Base-by-base conservation (phyloP, 2,888 invertebrate genomes). In the Margaritifera margaritifera region DNA sequence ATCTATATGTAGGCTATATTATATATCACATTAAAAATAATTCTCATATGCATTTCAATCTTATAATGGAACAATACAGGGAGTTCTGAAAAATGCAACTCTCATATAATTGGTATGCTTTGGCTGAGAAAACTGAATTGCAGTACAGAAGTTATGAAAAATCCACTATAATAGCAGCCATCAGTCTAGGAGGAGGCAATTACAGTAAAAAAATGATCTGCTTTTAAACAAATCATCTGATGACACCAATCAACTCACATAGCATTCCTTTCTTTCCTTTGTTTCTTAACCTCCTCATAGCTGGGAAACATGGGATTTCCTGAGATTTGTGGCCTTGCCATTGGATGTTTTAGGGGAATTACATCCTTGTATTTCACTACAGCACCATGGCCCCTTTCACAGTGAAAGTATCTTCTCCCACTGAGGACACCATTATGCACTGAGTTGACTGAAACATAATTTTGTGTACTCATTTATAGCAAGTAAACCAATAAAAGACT, bases 221-320 rank as follows among this genome's bases (percentile, higher is more conserved):
- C 8, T n/a, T 55, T 55, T 55, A 8, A 31, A 27, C 20, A 31
- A 53, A 60, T 4, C 24, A 63, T 27, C 64, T 54, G n/a, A n/a
- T 55, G 51, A 6, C 6, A 6, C 15, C 20, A 54, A n/a, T 8
- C 6, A 31, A 70, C 80, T 78, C 71, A 86, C 86, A 81, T 83
- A 69, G 77, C 70, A 71, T 84, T 79, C 67, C 85, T 73, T 63
- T 83, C 80, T 72, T 79, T 82, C 59, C 87, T 72, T 61, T 80
- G 69, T 64, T 78, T 78, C 62, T 78, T 79, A 18, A 88, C 82
- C 57, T 85, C 84, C n/a, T 84, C 80, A 78, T 81, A 88, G 77
- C 85, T 86, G 8, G 86, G 86, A 71, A 85, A 88, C 87, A 88
- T 88, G 56, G 76, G 72, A 66, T 88, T 88, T 19, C 87, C 87